phyloP scores from a whole-genome alignment of 2,797 vertebrate genomes.

The Falco rusticolus region DNA sequence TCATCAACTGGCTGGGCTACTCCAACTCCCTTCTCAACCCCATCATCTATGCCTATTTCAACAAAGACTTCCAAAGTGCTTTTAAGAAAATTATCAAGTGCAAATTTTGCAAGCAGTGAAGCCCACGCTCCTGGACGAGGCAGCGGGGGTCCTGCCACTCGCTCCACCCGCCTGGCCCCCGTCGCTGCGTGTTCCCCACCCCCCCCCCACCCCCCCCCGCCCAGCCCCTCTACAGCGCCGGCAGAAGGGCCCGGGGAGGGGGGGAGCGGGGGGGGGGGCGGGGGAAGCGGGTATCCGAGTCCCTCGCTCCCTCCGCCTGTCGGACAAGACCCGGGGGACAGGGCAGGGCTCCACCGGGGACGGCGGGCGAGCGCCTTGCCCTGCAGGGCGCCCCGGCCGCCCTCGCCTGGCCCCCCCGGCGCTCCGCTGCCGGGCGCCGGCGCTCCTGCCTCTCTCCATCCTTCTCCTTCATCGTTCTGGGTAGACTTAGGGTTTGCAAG shows the following conservation, averaged over 20 bases:
- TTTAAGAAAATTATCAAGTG: conserved; percentile 98
- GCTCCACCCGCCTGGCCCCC: not conserved
- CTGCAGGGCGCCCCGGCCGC: not conserved
- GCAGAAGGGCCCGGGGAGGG: not conserved
- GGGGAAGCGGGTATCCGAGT: not conserved
- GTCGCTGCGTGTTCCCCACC: not conserved
- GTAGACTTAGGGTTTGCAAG: conserved; percentile 66
- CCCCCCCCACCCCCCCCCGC: not conserved
- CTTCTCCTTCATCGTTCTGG: conserved; percentile 28
- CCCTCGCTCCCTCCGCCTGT: not conserved
- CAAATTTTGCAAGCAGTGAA: conserved; percentile 89
- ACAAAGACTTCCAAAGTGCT: conserved; percentile 98
- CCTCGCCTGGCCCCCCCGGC: not conserved
- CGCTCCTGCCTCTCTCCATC: not conserved
- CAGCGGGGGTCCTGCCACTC: not conserved
- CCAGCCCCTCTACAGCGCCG: not conserved
- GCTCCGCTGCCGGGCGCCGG: not conserved
- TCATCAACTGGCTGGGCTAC: conserved; percentile 98
- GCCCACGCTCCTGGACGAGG: not conserved
- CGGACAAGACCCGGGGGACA: not conserved
- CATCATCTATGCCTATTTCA: conserved; percentile 98
- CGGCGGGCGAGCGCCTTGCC: no score
- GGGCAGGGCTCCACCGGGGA: not conserved
- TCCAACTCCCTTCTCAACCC: conserved; percentile 98
- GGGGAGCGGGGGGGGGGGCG: no score